Conservation (phyloP, 2,797 vertebrate species). For the Gila robusta region DNA sequence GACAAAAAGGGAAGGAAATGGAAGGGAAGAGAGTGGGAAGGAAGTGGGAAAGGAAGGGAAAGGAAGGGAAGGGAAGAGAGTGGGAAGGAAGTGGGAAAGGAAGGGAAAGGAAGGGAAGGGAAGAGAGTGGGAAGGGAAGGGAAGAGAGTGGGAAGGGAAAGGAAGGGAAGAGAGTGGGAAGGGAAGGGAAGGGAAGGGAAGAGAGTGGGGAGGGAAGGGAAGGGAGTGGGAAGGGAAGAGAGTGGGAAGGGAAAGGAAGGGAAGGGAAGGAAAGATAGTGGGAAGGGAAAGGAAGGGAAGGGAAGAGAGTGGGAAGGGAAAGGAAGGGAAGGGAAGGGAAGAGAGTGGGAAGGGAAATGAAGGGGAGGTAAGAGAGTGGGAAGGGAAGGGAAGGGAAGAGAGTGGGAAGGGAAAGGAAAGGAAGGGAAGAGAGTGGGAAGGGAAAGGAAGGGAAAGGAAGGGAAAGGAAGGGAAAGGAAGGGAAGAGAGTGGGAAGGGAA, state of each 20-base stretch:
- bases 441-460: background rate
- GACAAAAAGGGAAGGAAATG: background rate
- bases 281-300: background rate
- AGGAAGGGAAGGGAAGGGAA: background rate
- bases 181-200: background rate
- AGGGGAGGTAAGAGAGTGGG: background rate
- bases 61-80: background rate
- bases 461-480: background rate
- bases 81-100: no score
- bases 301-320: no score
- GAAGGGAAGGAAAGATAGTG: no score
- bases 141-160: background rate
- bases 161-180: background rate
- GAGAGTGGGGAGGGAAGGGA: background rate
- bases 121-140: no score
- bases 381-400: background rate
- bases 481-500: no score
- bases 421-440: no score
- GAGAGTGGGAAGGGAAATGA: slow-evolving; percentile 18
- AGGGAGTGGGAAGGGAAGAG: background rate
- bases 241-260: background rate
- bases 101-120: no score
- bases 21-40: no score
- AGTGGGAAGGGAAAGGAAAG: background rate
- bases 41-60: background rate